Base-by-base conservation (phyloP, 2,888 invertebrate genomes). In the Vanessa cardui region DNA sequence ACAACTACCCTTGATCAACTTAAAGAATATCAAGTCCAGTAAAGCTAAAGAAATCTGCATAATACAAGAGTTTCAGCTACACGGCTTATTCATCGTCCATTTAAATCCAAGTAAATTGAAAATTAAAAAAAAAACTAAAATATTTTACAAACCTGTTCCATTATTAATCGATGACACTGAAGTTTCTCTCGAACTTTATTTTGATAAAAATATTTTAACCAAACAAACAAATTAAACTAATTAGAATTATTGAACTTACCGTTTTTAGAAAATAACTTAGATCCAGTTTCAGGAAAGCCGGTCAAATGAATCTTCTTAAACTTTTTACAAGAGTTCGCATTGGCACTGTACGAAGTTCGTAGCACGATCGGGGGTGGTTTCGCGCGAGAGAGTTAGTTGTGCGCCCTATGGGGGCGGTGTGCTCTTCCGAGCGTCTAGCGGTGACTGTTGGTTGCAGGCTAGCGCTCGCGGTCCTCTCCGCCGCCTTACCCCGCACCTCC, bases 401-500 rank as follows among this genome's bases (percentile, higher is more conserved):
- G 83, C 88, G 88, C 86, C 83, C 80, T 83, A 85, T 86, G 91
- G 88, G 92, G 91, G 92, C 92, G 92, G 91, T 78, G 82, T 84
- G 87, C 89, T 90, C 89, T 83, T 77, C 78, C 85, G 90, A 89
- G 89, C 90, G 92, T 85, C 87, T 86, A 84, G 81, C 87, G 81
- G 80, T 83, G 90, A 92, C 92, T 92, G 92, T 78, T 79, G 78
- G 81, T 72, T 81, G 83, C 82, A 81, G 80, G 78, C 79, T 77
- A 79, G 79, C 83, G 82, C 81, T 82, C 80, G 82, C 80, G 76
- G 80, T 81, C 83, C 76, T 80, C 81, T 82, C 79, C 81, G 74
- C 80, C 78, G 78, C 83, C 52, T 76, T 81, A 77, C 86, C 87
- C 86, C 88, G 83, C 89, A 68, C 87, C 84, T 86, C 88, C 86